Evolutionary conservation across 2,113 vertebrate species (phyloP).

Genomic region (Carlito syrichta): DNA sequence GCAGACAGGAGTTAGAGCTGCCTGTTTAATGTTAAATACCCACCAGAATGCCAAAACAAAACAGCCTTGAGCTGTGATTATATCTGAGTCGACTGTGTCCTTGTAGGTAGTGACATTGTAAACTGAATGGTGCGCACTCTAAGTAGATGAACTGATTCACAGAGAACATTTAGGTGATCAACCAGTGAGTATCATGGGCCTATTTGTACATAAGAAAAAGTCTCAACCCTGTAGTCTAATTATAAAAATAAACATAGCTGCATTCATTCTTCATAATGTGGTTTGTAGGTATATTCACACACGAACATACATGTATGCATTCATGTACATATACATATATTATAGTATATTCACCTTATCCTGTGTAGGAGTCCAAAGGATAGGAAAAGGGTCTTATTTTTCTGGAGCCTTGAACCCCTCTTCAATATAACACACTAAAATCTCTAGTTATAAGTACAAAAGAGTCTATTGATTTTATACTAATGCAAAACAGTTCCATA

Average conservation of each 20-base stretch:
- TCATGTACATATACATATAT: not conserved
- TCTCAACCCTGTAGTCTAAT: not conserved
- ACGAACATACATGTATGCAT: not conserved
- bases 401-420: not conserved
- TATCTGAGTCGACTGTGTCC: not conserved
- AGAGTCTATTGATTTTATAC: not conserved
- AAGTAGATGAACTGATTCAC: not conserved
- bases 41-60: not conserved
- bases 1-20: not conserved
- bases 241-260: not conserved
- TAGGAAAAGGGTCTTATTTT: not conserved
- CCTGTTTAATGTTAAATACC: not conserved
- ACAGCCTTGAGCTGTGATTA: not conserved
- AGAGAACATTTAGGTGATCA: not conserved
- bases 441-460: not conserved
- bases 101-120: not conserved
- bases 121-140: not conserved
- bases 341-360: not conserved
- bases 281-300: not conserved
- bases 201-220: not conserved
- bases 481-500: not conserved
- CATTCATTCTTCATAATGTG: not conserved
- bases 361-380: not conserved
- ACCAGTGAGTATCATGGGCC: not conserved
- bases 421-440: not conserved